Evolutionary conservation across 1,140 invertebrate species (phyloP).

Genomic region (Listronotus bonariensis): DNA sequence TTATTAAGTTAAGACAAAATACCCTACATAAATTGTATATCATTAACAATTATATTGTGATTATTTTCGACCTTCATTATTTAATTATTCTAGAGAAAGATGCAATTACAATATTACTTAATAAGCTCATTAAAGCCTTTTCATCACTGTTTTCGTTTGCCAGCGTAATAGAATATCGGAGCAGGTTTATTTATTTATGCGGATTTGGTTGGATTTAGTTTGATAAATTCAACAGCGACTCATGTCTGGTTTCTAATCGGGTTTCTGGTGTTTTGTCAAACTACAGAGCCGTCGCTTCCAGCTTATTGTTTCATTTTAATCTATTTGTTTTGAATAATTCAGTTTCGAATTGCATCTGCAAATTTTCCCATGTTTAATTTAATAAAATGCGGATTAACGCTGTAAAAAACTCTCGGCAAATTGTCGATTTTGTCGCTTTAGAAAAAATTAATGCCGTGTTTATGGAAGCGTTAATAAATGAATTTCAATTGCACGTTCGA

Average conservation of each 20-base stretch:
- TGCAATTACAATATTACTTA: too few relatives aligned
- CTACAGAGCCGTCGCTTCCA: slow-evolving; percentile 16
- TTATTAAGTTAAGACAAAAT: too few relatives aligned
- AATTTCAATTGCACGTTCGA: too few relatives aligned
- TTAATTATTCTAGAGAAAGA: too few relatives aligned
- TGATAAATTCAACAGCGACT: slow-evolving; percentile 29
- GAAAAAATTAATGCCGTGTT: neutral
- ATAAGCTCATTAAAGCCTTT: too few relatives aligned
- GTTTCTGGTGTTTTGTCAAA: slow-evolving; percentile 36
- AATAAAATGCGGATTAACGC: slow-evolving; percentile 17
- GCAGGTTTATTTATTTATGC: slow-evolving; percentile 15
- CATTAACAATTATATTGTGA: too few relatives aligned
- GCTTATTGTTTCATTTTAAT: slow-evolving; percentile 35
- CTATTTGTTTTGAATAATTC: slow-evolving; percentile 38
- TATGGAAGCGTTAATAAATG: neutral
- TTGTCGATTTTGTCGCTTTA: neutral
- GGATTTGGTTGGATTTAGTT: slow-evolving; percentile 11
- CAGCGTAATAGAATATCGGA: neutral
- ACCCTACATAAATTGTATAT: too few relatives aligned
- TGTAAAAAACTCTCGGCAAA: neutral
- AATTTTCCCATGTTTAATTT: slow-evolving; percentile 34
- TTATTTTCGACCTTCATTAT: too few relatives aligned
- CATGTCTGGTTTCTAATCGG: slow-evolving; percentile 35
- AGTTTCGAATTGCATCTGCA: slow-evolving; percentile 31
- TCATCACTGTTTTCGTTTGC: too few relatives aligned